Percentiles rank a stretch among this genome's conserved stretches.
Evolutionary conservation across 2,113 vertebrate genomes (phyloP).

Genomic region (Percina caprodes): DNA sequence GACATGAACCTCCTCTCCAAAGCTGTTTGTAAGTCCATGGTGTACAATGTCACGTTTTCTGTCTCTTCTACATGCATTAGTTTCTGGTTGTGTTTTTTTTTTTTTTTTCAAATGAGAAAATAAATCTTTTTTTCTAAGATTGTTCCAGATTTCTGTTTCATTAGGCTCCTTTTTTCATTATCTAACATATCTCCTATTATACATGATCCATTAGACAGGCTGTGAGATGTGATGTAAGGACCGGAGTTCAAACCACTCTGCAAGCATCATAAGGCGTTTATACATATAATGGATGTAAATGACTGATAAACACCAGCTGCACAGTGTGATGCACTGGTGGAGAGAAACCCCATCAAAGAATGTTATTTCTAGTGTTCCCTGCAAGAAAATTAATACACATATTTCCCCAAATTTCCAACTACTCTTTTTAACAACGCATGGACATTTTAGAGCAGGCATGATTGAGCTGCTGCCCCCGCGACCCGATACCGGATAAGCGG

Average conservation of each 20-base stretch:
- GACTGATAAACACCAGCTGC: not conserved
- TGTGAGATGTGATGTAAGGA: not conserved
- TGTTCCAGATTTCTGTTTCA: not conserved
- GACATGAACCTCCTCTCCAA: conserved; percentile 21
- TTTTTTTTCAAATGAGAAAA: conserved; percentile 66
- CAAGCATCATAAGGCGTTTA: conserved; percentile 23
- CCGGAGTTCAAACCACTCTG: conserved; percentile 27
- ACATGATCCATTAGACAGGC: not conserved
- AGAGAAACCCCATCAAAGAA: not conserved
- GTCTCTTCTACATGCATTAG: conserved; percentile 41
- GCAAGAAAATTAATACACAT: not conserved
- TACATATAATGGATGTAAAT: conserved; percentile 14
- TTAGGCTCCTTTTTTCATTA: not conserved
- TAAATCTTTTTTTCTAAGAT: conserved; percentile 71
- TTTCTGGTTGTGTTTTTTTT: conserved; percentile 46
- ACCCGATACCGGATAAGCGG: too few relatives aligned
- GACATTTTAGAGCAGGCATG: not conserved
- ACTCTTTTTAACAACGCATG: not conserved
- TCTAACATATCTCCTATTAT: conserved; percentile 19
- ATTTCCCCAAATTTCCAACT: not conserved
- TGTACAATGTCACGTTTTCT: conserved; percentile 38
- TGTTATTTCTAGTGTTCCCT: not conserved
- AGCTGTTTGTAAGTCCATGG: conserved; percentile 25
- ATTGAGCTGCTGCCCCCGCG: too few relatives aligned
- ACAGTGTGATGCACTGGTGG: not conserved